Base-by-base conservation (phyloP, 2,797 vertebrate species). In the Acanthis flammea region DNA sequence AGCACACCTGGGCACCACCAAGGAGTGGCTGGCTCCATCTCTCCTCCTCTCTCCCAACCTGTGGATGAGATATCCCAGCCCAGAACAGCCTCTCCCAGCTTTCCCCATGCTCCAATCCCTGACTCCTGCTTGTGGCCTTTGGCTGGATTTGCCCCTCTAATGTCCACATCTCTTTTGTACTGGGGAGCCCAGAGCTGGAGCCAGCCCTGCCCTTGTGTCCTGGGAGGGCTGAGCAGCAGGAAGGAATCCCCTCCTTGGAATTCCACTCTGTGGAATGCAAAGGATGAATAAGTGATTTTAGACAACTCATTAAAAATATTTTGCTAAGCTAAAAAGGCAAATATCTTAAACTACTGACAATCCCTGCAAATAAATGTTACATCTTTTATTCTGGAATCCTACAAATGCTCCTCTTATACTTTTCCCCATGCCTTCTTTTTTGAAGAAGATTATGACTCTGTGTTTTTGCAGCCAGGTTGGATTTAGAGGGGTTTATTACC, bases 291-390 rank as follows among this genome's bases (percentile, higher is more conserved):
- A 21, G 9, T 44, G 39, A 39, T 39, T 39, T 39, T 39, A 61
- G 42, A 35, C 3, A 24, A 27, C 25, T 39, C 31, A 18, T 48
- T 24, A 55, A 50, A 76, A 68, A 50, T 57, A 61, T 13, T 91
- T 95, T 45, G 50, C 61, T 30, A 54, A 65, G 22, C 47, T 71
- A 19, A 83, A 55, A 82, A 87, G 42, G 24, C 60, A 76, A 80
- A 50, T 6, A 57, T 1, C 2, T 19, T 61, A 47, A 83, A 54
- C 42, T 48, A 17, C 17, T 58, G 16, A 41, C 25, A 79, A 23
- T 48, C 82, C n/a, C 73, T 35, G 28, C 25, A 71, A 17, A 24
- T 31, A 7, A 60, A 44, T 54, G 35, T 80, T 62, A 37, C 0
- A 0, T 1, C 39, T 8, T 27, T 81, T 53, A 35, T 76, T 91